Evolutionary conservation across 2,113 vertebrate genomes (phyloP).

Genomic region (Ctenodactylus gundi): DNA sequence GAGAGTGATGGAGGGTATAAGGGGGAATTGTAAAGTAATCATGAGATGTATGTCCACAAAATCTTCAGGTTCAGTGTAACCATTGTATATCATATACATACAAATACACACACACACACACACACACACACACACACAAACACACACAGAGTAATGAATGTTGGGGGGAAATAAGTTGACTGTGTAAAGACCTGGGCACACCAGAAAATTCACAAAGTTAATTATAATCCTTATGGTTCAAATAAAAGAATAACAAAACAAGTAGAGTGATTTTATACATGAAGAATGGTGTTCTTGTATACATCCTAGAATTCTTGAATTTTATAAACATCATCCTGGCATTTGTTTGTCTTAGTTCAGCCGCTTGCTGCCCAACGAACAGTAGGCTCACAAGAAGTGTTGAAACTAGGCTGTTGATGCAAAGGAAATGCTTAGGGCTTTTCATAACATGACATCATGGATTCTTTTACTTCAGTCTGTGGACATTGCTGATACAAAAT

Average conservation of each 20-base stretch:
- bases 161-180: no score
- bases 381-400: background rate
- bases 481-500: constrained; percentile 18
- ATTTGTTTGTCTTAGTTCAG: constrained; percentile 19
- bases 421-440: background rate
- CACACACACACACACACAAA: no score
- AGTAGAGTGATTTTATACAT: background rate
- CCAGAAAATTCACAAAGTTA: background rate
- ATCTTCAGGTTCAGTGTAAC: no score
- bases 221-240: constrained; percentile 7
- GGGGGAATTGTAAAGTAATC: no score
- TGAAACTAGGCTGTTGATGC: constrained; percentile 27
- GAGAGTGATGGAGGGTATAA: no score
- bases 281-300: constrained; percentile 4
- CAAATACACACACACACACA: no score
- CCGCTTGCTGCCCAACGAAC: background rate
- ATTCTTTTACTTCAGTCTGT: constrained; percentile 21
- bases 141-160: no score
- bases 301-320: constrained; percentile 20
- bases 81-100: no score
- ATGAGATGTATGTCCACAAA: no score
- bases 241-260: constrained; percentile 35
- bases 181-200: constrained; percentile 5
- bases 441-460: constrained; percentile 2
- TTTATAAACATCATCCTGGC: background rate